Conservation (phyloP, 2,888 invertebrate species). For the Stramonita haemastoma region DNA sequence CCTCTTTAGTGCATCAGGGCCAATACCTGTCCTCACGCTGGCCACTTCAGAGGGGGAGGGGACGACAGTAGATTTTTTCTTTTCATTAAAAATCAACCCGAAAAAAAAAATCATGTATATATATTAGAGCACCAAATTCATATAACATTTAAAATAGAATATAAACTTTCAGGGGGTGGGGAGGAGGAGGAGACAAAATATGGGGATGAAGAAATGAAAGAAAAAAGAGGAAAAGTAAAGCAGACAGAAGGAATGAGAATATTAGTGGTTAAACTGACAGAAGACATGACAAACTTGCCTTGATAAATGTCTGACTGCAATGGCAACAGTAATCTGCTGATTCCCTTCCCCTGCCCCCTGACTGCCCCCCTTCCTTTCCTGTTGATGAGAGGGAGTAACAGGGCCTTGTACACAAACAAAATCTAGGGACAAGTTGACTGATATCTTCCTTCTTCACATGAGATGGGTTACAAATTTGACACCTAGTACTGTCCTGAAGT, state of each 20-base stretch:
- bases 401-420: background rate
- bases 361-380: too few relatives aligned
- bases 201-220: background rate
- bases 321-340: too few relatives aligned
- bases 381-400: background rate
- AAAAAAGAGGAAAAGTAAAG: background rate
- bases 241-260: too few relatives aligned
- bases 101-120: slow-evolving; percentile 24
- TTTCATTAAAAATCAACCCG: too few relatives aligned
- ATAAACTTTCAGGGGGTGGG: background rate
- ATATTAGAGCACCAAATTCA: slow-evolving; percentile 40
- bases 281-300: too few relatives aligned
- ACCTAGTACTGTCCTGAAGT: too few relatives aligned
- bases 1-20: background rate
- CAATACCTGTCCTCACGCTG: background rate
- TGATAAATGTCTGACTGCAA: too few relatives aligned
- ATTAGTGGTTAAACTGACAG: too few relatives aligned
- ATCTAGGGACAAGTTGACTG: slow-evolving; percentile 27
- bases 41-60: background rate
- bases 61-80: background rate
- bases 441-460: slow-evolving; percentile 1
- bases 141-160: slow-evolving; percentile 24
- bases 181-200: background rate
- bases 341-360: too few relatives aligned
- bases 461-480: too few relatives aligned